Conservation (phyloP, 2,113 vertebrate genomes). For the Nothobranchius kuhntae region DNA sequence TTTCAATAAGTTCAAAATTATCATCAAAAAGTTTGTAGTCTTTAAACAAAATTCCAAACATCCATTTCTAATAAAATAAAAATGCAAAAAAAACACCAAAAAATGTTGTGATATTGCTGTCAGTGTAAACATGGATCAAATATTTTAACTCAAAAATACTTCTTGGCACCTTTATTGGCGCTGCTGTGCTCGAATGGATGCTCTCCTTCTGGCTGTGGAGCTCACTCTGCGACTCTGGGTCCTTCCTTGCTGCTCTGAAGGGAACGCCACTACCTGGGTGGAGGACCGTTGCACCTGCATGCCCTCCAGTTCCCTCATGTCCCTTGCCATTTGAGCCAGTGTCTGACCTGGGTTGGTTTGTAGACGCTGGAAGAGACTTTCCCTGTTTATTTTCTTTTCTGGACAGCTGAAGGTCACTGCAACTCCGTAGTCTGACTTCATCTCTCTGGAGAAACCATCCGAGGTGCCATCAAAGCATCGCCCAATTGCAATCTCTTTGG, state of each 20-base stretch:
- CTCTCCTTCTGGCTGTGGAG: constrained; percentile 68
- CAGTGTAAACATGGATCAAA: constrained; percentile 2
- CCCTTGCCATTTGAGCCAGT: constrained; percentile 85
- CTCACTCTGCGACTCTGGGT: constrained; percentile 66
- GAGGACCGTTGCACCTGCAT: constrained; percentile 72
- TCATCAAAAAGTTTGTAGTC: constrained; percentile 43
- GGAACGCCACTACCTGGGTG: constrained; percentile 78
- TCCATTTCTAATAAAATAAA: constrained; percentile 47
- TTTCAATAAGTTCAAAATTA: constrained; percentile 1
- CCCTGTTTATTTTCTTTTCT: constrained; percentile 81
- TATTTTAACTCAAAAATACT: constrained; percentile 33
- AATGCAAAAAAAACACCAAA: constrained; percentile 6
- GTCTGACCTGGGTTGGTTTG: constrained; percentile 85
- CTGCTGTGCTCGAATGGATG: constrained; percentile 51
- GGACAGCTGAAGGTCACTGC: constrained; percentile 90
- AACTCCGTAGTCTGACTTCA: constrained; percentile 85
- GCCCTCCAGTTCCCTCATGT: constrained; percentile 82
- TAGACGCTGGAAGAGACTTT: constrained; percentile 92
- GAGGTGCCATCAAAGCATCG: constrained; percentile 97
- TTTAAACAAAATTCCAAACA: constrained; percentile 33
- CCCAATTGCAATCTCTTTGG: constrained; percentile 97
- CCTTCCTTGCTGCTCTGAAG: constrained; percentile 71
- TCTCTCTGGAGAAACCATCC: constrained; percentile 93
- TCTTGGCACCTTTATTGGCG: constrained; percentile 64
- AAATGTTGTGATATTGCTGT: neutral